phyloP scores from a whole-genome alignment of 2,113 vertebrate species.

The Larimichthys polyactis region DNA sequence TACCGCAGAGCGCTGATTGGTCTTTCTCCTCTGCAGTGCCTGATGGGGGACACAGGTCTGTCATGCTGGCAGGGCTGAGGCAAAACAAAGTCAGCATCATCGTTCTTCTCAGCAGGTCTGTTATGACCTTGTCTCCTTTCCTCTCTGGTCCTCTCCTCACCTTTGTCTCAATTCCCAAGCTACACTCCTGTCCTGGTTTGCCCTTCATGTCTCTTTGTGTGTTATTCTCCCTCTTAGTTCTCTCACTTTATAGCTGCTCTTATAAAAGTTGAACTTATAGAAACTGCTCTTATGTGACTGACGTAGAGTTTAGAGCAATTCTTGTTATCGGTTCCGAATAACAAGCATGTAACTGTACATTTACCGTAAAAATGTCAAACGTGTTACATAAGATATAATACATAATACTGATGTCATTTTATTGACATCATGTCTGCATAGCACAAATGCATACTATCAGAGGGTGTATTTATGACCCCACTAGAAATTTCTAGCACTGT shows the following conservation, averaged over 20 bases:
- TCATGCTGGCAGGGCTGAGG: constrained; percentile 3
- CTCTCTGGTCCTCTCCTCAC: constrained; percentile 16
- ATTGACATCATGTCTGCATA: not conserved
- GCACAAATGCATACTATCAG: not conserved
- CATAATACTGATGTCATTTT: not conserved
- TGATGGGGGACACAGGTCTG: constrained; percentile 32
- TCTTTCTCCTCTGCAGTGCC: constrained; percentile 69
- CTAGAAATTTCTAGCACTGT: constrained; percentile 52
- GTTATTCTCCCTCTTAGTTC: not conserved
- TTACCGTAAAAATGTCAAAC: not conserved
- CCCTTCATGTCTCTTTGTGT: not conserved
- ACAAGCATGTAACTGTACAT: not conserved
- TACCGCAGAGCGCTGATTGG: constrained; percentile 64
- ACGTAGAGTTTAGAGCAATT: not conserved
- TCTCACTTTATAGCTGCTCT: not conserved
- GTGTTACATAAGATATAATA: not conserved
- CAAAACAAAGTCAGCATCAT: constrained; percentile 43
- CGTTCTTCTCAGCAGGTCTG: constrained; percentile 17
- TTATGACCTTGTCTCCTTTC: constrained; percentile 51
- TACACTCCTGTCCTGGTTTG: constrained; percentile 14
- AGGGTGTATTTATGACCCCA: not conserved
- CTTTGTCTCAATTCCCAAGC: constrained; percentile 8
- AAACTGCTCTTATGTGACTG: not conserved
- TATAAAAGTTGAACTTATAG: not conserved
- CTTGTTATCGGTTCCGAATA: not conserved